Evolutionary conservation across 2,888 invertebrate genomes (phyloP), one percentile per base, ranked within the genome.

Genomic region (Temnothorax rugatulus): DNA sequence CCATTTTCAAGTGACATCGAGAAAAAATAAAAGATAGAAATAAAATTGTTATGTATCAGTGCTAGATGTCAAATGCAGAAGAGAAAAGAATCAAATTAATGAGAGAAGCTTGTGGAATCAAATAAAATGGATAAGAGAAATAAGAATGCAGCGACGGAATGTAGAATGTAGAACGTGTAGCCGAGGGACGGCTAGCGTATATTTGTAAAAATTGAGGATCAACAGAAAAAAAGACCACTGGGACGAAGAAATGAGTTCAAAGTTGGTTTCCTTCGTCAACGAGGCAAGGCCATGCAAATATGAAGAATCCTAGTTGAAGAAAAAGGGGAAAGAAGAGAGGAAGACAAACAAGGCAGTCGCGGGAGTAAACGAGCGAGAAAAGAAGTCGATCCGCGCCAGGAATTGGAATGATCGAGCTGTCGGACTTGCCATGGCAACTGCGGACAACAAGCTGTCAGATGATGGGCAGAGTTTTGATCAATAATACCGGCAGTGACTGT

Each of bases 401-500:
- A 76, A 93, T 93, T 93, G 91, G 93, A 94, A 93, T 94, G 94
- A 94, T 94, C 93, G 94, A 92, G 77, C 69, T 29, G 69, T 77
- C 90, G 88, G 88, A 91, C 69, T 77, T 89, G 89, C 94, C 94
- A 95, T 95, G 94, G 95, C 91, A 94, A 95, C 95, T 93, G 84
- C 91, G 91, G 94, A 94, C 94, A 95, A 95, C 95, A 95, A 95
- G 93, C 93, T 94, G 94, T 94, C 94, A 93, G 94, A 95, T 94
- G 94, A 95, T 94, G 93, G 94, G 93, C 87, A 94, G 93, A 94
- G 90, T 94, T 94, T 95, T 94, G 94, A 95, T 95, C 95, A 95
- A 95, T 95, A 95, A 95, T 92, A 92, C 89, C 87, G 88, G 91
- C 77, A 77, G 93, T 94, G 93, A 94, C 94, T 93, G 34, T 34